Percentiles rank a stretch among this genome's conserved stretches.
phyloP scores from a whole-genome alignment of 2,113 vertebrate species.

The Phalacrocorax carbo region DNA sequence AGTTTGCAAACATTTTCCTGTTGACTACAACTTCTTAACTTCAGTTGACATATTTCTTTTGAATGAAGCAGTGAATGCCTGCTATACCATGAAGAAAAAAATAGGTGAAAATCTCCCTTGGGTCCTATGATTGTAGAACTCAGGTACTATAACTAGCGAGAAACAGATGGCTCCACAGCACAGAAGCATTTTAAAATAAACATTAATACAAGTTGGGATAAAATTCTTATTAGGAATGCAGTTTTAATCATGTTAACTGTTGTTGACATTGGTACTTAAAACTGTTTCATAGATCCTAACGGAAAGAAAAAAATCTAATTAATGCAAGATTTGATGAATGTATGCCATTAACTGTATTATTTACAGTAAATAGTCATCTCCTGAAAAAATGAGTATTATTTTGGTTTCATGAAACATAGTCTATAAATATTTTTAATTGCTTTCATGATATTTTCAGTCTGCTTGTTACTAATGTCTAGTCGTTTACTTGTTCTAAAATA shows the following conservation, averaged over 20 bases:
- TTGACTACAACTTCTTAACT: constrained; percentile 32
- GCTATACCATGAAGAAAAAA: constrained; percentile 65
- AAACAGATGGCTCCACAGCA: constrained; percentile 74
- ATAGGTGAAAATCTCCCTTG: constrained; percentile 62
- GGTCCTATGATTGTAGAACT: constrained; percentile 59
- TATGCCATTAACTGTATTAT: constrained; percentile 60
- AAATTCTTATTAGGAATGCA: constrained; percentile 71
- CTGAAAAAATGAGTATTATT: constrained; percentile 45
- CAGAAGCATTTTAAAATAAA: constrained; percentile 76
- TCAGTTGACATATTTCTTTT: constrained; percentile 64
- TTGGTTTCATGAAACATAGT: constrained; percentile 58
- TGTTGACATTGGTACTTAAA: constrained; percentile 72
- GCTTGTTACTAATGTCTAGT: constrained; percentile 50
- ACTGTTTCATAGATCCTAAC: constrained; percentile 58
- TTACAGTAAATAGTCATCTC: constrained; percentile 67
- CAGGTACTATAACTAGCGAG: constrained; percentile 54
- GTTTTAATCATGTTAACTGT: constrained; percentile 76
- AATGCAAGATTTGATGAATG: constrained; percentile 60
- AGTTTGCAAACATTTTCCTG: constrained; percentile 28
- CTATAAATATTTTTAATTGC: constrained; percentile 72
- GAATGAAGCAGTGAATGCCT: constrained; percentile 48
- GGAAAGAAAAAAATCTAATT: constrained; percentile 58
- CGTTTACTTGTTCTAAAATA: constrained; percentile 60
- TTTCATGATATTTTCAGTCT: constrained; percentile 62
- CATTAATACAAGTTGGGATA: constrained; percentile 71